Percentiles rank a stretch among this genome's conserved stretches.
Evolutionary conservation across 1,140 invertebrate genomes (phyloP).

Genomic region (Euura lappo): DNA sequence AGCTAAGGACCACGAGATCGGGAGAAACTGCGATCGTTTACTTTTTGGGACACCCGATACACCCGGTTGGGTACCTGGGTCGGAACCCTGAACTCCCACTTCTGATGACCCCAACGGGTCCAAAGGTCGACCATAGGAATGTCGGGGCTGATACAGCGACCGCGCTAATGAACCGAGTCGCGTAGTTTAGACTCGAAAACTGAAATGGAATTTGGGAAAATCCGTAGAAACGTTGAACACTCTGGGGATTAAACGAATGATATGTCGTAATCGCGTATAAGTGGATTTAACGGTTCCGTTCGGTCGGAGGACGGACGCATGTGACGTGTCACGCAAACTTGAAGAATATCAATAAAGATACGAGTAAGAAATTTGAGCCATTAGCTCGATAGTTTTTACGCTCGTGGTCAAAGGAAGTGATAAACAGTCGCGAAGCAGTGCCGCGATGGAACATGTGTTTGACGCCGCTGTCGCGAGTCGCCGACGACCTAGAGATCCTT

Average conservation of each 20-base stretch:
- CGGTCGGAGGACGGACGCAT: conserved; percentile 9
- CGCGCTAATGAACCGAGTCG: conserved; percentile 53
- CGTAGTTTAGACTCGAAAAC: no score
- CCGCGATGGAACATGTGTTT: conserved; percentile 39
- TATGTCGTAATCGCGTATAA: no score
- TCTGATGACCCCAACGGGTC: conserved; percentile 48
- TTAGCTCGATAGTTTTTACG: no score
- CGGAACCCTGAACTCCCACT: conserved; percentile 36
- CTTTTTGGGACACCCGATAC: conserved; percentile 41
- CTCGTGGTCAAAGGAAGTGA: neutral
- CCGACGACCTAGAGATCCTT: conserved; percentile 54
- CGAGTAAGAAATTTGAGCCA: no score
- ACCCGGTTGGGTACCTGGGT: conserved; percentile 37
- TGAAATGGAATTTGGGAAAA: no score
- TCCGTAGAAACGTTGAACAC: no score
- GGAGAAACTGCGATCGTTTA: neutral
- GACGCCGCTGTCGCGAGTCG: conserved; percentile 48
- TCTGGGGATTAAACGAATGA: no score
- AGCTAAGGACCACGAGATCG: neutral
- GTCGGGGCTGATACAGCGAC: conserved; percentile 43
- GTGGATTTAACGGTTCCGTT: neutral
- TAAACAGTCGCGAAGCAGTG: neutral
- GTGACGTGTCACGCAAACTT: no score
- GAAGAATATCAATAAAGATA: no score
- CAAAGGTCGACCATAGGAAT: conserved; percentile 53